These are phyloP conservation scores for Lipotes vexillifer DNA, from an alignment of 2,113 vertebrate genomes.

Conservation along the genomic window DNA sequence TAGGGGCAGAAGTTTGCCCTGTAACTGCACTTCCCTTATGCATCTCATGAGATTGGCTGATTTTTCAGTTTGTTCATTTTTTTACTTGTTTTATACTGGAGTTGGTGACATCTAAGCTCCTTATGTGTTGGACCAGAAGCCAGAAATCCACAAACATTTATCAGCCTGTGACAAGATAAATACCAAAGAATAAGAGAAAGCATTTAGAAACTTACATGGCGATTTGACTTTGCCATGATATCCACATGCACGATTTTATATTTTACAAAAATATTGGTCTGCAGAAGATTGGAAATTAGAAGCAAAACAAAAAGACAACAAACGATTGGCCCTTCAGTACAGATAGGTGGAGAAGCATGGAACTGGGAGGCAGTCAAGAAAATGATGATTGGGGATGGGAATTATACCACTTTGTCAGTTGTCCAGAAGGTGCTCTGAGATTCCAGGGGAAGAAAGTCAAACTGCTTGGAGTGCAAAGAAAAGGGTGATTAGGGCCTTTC, in stretches of 20 bases:
- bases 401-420: background rate
- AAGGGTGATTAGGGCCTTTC: background rate
- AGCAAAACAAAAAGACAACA: background rate
- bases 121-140: background rate
- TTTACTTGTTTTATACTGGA: background rate
- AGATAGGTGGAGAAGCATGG: background rate
- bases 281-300: background rate
- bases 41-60: background rate
- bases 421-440: background rate
- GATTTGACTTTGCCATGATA: background rate
- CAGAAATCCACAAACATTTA: background rate
- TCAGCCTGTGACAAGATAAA: background rate
- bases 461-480: rapidly evolving
- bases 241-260: background rate
- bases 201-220: background rate
- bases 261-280: background rate
- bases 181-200: background rate
- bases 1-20: background rate
- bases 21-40: background rate
- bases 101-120: background rate
- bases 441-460: background rate
- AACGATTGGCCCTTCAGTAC: background rate
- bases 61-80: background rate
- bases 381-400: background rate
- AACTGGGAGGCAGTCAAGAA: background rate